phyloP scores from a whole-genome alignment of 2,113 vertebrate genomes.

The Bambusicola thoracicus region DNA sequence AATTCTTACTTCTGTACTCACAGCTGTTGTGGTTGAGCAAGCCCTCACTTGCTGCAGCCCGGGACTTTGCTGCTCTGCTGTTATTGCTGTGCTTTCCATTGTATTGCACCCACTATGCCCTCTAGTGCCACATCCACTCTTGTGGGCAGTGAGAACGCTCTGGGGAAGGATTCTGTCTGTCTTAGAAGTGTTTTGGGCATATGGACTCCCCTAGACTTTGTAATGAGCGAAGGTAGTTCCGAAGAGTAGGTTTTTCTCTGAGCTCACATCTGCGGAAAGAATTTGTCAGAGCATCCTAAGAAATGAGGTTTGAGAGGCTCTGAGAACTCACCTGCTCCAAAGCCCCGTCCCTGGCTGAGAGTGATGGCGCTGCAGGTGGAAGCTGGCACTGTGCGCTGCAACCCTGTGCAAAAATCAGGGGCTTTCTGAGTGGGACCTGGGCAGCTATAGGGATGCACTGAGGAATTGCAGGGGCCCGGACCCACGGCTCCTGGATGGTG shows the following conservation, averaged over 20 bases:
- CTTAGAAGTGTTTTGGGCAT: neutral
- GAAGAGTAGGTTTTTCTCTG: neutral
- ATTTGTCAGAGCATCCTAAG: neutral
- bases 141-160: too few species aligned
- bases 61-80: too few species aligned
- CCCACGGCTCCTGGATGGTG: accelerated
- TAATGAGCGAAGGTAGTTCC: neutral
- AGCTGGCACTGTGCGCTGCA: neutral
- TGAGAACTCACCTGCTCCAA: neutral
- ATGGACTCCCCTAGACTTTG: neutral
- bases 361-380: neutral
- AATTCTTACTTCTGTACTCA: too few species aligned
- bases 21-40: too few species aligned
- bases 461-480: neutral
- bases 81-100: too few species aligned
- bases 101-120: too few species aligned
- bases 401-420: neutral
- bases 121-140: too few species aligned
- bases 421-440: neutral
- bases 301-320: neutral
- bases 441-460: neutral
- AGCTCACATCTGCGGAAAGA: neutral
- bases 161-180: neutral
- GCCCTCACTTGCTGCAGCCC: too few species aligned
- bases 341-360: neutral